Percentiles rank a stretch among this genome's conserved stretches.
Evolutionary conservation across 2,113 vertebrate genomes (phyloP).

Genomic region (Hymenochirus boettgeri): DNA sequence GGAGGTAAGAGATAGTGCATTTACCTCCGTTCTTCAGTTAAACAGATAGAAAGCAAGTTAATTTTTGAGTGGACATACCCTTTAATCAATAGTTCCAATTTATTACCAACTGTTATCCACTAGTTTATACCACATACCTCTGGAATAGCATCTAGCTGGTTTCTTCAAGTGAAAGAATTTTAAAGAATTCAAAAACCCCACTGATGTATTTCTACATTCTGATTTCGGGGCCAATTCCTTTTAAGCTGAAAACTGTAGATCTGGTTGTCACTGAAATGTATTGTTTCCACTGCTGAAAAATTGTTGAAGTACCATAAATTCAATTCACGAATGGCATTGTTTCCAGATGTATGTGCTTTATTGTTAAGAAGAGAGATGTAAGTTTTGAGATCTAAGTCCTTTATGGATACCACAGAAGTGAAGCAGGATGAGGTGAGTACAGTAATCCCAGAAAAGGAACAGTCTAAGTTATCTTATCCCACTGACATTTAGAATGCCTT

Average conservation of each 20-base stretch:
- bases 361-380: conserved; percentile 37
- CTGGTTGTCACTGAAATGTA: conserved; percentile 50
- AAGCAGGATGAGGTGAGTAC: conserved; percentile 24
- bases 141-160: conserved; percentile 69
- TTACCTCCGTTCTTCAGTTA: too few relatives aligned
- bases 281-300: conserved; percentile 48
- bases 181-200: conserved; percentile 39
- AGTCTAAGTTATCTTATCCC: conserved; percentile 45
- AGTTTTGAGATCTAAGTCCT: too few relatives aligned
- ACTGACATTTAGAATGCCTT: conserved; percentile 2
- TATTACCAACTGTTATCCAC: too few relatives aligned
- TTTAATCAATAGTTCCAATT: too few relatives aligned
- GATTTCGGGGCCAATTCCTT: too few relatives aligned
- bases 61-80: too few relatives aligned
- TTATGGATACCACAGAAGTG: too few relatives aligned
- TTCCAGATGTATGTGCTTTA: conserved; percentile 53
- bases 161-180: conserved; percentile 66
- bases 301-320: conserved; percentile 42
- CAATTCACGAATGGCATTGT: conserved; percentile 49
- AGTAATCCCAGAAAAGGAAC: conserved; percentile 46
- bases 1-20: too few relatives aligned
- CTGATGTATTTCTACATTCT: neutral
- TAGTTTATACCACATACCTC: conserved; percentile 64
- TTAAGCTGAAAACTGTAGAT: conserved; percentile 42
- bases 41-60: too few relatives aligned